A percentile compares a stretch with the other conserved stretches of the same genome.
Evolutionary conservation across 2,113 vertebrate genomes (phyloP).

Genomic region (Halichoerus grypus): DNA sequence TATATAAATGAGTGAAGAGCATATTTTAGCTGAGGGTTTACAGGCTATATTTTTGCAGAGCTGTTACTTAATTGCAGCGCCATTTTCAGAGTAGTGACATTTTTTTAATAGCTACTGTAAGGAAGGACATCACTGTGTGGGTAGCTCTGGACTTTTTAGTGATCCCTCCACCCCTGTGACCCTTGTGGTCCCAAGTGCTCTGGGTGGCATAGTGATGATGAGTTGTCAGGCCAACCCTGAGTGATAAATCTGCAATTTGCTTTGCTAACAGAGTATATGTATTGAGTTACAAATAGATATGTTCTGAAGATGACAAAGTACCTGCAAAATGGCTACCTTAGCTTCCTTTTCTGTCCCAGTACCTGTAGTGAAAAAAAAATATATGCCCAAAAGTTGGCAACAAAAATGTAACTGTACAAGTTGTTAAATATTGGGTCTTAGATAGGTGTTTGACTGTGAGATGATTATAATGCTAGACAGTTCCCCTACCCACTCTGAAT

Average conservation of each 20-base stretch:
- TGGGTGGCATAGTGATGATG: not conserved
- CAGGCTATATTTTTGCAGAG: not conserved
- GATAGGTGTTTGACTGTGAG: not conserved
- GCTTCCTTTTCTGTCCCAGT: not conserved
- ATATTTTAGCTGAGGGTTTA: not conserved
- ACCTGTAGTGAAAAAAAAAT: not conserved
- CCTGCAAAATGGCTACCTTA: not conserved
- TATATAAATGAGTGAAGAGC: not conserved
- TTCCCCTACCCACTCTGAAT: not conserved
- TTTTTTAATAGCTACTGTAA: not conserved
- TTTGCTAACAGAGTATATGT: not conserved
- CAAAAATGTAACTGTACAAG: not conserved
- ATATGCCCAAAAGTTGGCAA: not conserved
- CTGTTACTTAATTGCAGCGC: not conserved
- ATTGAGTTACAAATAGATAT: not conserved
- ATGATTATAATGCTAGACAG: not conserved
- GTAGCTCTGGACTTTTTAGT: not conserved
- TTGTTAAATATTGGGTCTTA: not conserved
- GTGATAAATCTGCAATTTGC: not conserved
- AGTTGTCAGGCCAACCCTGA: not conserved
- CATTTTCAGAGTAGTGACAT: not conserved
- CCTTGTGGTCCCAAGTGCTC: not conserved
- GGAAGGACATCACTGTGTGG: not conserved
- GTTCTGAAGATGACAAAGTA: not conserved
- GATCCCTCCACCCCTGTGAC: accelerated